These are phyloP conservation scores for Amphilophus citrinellus DNA, from an alignment of 2,113 vertebrate genomes.

Conservation along the genomic window DNA sequence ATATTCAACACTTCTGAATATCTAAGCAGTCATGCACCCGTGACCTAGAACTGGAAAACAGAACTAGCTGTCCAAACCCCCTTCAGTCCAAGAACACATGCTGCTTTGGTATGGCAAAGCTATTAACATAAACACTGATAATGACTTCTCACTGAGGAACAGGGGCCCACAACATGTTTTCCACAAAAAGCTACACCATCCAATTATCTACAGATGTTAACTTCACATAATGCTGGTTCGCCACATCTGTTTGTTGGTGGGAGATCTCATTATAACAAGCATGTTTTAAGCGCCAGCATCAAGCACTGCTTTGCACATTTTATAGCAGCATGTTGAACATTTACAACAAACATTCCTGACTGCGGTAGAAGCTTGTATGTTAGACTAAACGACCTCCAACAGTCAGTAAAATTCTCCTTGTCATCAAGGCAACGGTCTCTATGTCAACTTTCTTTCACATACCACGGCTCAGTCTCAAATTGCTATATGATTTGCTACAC, in stretches of 20 bases:
- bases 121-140: slow-evolving; percentile 78
- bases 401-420: slow-evolving; percentile 41
- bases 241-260: slow-evolving; percentile 81
- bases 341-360: slow-evolving; percentile 73
- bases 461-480: not conserved
- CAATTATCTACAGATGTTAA: slow-evolving; percentile 82
- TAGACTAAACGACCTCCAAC: slow-evolving; percentile 52
- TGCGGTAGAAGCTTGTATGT: slow-evolving; percentile 65
- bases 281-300: slow-evolving; percentile 64
- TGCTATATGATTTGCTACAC: not conserved
- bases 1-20: slow-evolving; percentile 26
- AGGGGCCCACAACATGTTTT: slow-evolving; percentile 70
- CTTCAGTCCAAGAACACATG: slow-evolving; percentile 50
- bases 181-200: slow-evolving; percentile 76
- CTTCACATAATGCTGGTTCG: slow-evolving; percentile 74
- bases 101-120: slow-evolving; percentile 54
- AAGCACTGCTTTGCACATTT: slow-evolving; percentile 72
- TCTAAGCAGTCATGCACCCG: not conserved
- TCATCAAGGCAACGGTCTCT: slow-evolving; percentile 6
- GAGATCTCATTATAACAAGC: slow-evolving; percentile 79
- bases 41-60: slow-evolving; percentile 32
- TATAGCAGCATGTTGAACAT: slow-evolving; percentile 69
- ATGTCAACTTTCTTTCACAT: not conserved
- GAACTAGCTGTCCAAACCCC: slow-evolving; percentile 21
- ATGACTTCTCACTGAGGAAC: slow-evolving; percentile 71